A percentile compares a stretch with the other conserved stretches of the same genome.
These are phyloP conservation scores for Ricordea florida DNA, from an alignment of 92 coral and sea anemone genomes.

Conservation along the genomic window DNA sequence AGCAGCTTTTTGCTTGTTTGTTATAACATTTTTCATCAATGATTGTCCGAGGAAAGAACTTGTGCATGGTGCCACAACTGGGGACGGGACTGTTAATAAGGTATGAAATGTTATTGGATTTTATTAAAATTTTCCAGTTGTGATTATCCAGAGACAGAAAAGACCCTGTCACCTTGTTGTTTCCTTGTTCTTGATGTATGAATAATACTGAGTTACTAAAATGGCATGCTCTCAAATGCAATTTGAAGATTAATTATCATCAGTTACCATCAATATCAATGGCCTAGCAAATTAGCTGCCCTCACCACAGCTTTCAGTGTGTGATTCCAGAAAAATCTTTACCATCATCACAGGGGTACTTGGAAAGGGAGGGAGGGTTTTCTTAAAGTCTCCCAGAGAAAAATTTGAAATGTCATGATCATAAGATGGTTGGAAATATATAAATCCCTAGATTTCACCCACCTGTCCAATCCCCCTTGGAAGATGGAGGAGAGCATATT, in stretches of 20 bases:
- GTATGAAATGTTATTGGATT: constrained; percentile 29
- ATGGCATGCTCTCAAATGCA: constrained; percentile 40
- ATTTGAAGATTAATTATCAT: constrained; percentile 27
- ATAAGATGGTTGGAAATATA: constrained; percentile 24
- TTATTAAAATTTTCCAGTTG: constrained; percentile 34
- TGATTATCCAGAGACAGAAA: constrained; percentile 37
- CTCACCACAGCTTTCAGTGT: constrained; percentile 31
- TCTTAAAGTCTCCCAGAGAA: constrained; percentile 27
- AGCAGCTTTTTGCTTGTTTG: constrained; percentile 24
- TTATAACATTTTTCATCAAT: constrained; percentile 24
- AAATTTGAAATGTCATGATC: constrained; percentile 23
- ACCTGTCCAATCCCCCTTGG: too few relatives aligned
- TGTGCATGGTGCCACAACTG: constrained; percentile 36
- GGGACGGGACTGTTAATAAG: constrained; percentile 33
- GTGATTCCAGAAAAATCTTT: constrained; percentile 29
- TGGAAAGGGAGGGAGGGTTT: constrained; percentile 38
- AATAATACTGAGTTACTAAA: constrained; percentile 23
- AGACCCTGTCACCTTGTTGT: constrained; percentile 31
- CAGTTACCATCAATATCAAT: constrained; percentile 38
- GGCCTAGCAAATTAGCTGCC: constrained; percentile 42
- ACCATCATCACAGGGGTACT: constrained; percentile 31
- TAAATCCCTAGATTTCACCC: constrained; percentile 18
- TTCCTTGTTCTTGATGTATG: constrained; percentile 28
- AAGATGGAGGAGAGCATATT: constrained; percentile 23
- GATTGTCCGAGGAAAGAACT: constrained; percentile 41